Evolutionary conservation across 1,140 invertebrate species (phyloP).

Genomic region (Drosophila pruinosa): DNA sequence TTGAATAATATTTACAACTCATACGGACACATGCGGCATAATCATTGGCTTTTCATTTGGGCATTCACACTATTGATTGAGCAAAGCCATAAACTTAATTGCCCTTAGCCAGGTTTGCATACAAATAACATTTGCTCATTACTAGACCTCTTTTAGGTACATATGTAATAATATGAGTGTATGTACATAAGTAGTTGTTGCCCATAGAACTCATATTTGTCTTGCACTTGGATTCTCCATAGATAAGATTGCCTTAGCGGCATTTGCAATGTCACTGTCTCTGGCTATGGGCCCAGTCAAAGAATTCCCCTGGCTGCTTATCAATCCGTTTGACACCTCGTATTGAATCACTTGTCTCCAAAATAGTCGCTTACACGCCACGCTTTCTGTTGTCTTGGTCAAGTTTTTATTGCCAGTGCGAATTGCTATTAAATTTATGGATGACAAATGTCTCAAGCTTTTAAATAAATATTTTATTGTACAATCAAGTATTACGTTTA

Average conservation of each 20-base stretch:
- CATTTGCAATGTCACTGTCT: not conserved
- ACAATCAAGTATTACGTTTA: not conserved
- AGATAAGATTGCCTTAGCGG: constrained; percentile 25
- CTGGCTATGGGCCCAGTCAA: too few species aligned
- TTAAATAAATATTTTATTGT: constrained; percentile 24
- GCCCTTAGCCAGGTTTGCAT: constrained; percentile 3
- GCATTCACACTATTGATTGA: constrained; percentile 7
- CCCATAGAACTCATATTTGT: not conserved
- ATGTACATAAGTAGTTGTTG: too few species aligned
- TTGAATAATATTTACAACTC: not conserved
- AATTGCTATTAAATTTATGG: not conserved
- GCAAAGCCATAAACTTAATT: constrained; percentile 32
- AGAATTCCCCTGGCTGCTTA: not conserved
- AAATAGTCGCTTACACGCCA: constrained; percentile 40
- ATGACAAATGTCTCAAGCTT: constrained; percentile 6
- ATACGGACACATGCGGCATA: too few species aligned
- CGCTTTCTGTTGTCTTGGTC: constrained; percentile 26
- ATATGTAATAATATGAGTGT: not conserved
- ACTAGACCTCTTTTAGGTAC: too few species aligned
- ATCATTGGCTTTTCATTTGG: constrained; percentile 9
- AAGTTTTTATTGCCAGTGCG: constrained; percentile 17
- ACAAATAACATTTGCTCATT: constrained; percentile 4
- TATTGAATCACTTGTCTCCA: constrained; percentile 33
- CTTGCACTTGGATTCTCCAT: not conserved
- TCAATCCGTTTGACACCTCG: constrained; percentile 20